phyloP scores from a whole-genome alignment of 2,797 vertebrate genomes.

The Gymnothorax javanicus region DNA sequence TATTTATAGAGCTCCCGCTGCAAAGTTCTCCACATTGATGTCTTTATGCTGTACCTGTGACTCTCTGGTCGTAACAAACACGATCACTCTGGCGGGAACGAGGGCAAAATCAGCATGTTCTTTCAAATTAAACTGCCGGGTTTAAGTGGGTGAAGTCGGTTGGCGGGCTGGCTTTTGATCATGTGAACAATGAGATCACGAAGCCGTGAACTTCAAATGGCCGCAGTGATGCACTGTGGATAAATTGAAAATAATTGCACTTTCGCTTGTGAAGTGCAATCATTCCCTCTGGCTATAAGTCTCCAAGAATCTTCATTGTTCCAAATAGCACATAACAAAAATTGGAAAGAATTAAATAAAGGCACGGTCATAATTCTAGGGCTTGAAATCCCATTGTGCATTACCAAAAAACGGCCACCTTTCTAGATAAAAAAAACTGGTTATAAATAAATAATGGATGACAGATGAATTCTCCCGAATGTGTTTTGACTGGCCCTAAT shows the following conservation, averaged over 20 bases:
- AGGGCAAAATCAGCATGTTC: constrained; percentile 57
- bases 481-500: no score
- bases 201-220: constrained; percentile 31
- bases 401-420: no score
- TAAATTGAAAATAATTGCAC: not conserved
- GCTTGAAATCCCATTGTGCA: no score
- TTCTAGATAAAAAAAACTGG: no score
- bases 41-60: constrained; percentile 56
- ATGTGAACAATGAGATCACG: constrained; percentile 33
- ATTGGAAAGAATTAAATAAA: constrained; percentile 45
- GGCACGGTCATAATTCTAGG: constrained; percentile 39
- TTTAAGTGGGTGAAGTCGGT: constrained; percentile 43
- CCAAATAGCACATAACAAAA: constrained; percentile 44
- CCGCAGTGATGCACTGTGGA: not conserved
- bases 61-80: constrained; percentile 52
- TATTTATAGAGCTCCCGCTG: constrained; percentile 48
- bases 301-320: not conserved
- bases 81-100: constrained; percentile 52
- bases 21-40: constrained; percentile 42
- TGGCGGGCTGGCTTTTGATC: constrained; percentile 43
- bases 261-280: not conserved
- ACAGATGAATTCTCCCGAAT: no score
- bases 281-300: not conserved
- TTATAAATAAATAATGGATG: no score
- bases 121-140: constrained; percentile 49